Conservation (phyloP, 2,888 invertebrate species). For the Drosophila antonietae region DNA sequence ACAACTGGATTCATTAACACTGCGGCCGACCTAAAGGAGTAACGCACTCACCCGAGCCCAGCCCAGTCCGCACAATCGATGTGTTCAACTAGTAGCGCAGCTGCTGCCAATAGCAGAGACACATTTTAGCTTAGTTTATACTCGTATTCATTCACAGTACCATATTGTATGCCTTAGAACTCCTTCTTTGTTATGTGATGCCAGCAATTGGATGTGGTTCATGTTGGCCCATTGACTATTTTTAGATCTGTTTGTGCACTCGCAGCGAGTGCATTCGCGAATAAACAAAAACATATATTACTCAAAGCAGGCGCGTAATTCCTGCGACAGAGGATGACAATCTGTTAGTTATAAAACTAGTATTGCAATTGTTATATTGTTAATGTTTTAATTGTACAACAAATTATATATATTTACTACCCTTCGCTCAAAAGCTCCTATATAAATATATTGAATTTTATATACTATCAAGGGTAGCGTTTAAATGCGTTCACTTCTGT, state of each 20-base stretch:
- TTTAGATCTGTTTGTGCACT: conserved; percentile 48
- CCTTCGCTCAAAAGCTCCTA: background rate
- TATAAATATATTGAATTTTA: background rate
- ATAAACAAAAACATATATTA: conserved; percentile 51
- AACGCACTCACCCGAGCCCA: conserved; percentile 23
- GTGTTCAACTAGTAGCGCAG: conserved; percentile 32
- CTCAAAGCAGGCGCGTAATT: conserved; percentile 18
- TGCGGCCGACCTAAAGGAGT: conserved; percentile 83
- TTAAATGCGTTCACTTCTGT: background rate
- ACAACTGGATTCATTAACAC: conserved; percentile 80
- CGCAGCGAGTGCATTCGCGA: conserved; percentile 47
- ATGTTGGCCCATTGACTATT: conserved; percentile 51
- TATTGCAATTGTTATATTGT: background rate
- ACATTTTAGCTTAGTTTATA: conserved; percentile 59
- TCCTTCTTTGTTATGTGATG: conserved; percentile 56
- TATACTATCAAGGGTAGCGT: background rate
- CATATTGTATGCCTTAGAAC: conserved; percentile 39
- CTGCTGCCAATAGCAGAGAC: conserved; percentile 36
- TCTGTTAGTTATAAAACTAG: background rate
- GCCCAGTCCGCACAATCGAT: conserved; percentile 15
- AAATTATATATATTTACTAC: background rate
- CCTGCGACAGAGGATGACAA: background rate
- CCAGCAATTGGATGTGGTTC: conserved; percentile 46
- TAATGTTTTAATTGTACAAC: background rate
- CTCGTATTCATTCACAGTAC: conserved; percentile 36